A percentile compares a stretch with the other conserved stretches of the same genome.
Evolutionary conservation across 2,797 vertebrate genomes (phyloP).

Genomic region (Hyperoplus lanceolatus): DNA sequence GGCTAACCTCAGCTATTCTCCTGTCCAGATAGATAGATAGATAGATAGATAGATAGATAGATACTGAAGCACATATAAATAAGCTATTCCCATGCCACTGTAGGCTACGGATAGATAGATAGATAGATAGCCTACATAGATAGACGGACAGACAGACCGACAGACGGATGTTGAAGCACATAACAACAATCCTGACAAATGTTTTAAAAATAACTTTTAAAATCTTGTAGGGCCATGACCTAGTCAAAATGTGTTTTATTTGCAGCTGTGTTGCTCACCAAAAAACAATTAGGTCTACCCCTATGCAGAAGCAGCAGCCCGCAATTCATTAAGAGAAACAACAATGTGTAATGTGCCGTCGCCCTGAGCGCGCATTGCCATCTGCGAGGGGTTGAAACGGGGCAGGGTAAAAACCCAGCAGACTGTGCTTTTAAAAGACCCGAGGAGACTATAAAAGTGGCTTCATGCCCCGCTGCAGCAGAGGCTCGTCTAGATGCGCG

Average conservation of each 20-base stretch:
- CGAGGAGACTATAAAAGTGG: conserved; percentile 81
- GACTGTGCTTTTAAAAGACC: conserved; percentile 75
- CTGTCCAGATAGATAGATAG: not conserved
- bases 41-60: too few relatives aligned
- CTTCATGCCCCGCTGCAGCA: conserved; percentile 73
- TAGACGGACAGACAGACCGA: too few relatives aligned
- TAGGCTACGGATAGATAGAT: too few relatives aligned
- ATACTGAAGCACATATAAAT: too few relatives aligned
- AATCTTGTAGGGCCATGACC: not conserved
- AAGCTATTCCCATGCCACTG: too few relatives aligned
- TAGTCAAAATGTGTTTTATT: not conserved
- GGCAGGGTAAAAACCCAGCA: conserved; percentile 66
- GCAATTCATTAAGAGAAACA: conserved; percentile 49
- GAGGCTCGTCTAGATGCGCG: conserved; percentile 59
- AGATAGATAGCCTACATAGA: too few relatives aligned
- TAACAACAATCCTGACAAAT: not conserved
- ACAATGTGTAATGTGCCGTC: conserved; percentile 53
- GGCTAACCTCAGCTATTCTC: conserved; percentile 41
- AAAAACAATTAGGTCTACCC: conserved; percentile 7
- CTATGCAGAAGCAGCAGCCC: conserved; percentile 27
- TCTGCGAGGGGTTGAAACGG: conserved; percentile 59
- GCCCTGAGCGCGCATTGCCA: conserved; percentile 61
- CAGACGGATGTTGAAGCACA: too few relatives aligned
- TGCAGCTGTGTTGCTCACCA: not conserved
- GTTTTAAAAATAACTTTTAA: conserved; percentile 1